Evolutionary conservation across 2,797 vertebrate genomes (phyloP), one percentile per base, ranked within the genome.

Genomic region (Gallinago solitaria): DNA sequence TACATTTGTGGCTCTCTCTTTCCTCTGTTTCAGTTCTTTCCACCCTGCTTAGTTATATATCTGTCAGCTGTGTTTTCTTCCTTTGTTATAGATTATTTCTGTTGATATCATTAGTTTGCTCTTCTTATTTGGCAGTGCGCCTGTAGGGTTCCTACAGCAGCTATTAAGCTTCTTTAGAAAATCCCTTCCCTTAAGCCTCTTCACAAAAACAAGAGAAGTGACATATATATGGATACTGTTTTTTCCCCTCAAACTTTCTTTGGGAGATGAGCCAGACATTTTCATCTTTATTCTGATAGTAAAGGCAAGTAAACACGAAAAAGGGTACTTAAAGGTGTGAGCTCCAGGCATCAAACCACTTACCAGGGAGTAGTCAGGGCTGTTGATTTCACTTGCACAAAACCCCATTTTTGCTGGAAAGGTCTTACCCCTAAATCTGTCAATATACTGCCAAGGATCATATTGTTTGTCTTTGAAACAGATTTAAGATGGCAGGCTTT

Each of bases 81-180:
- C 63, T 70, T 79, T 83, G 21, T 73, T 79, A 47, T 12, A 37
- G 27, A 60, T 74, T 67, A 35, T 69, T 90, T 79, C 50, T 77
- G 24, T 61, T 59, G 32, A 43, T 64, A 76, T 45, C 28, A 68
- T 70, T 48, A 80, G 27, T 92, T 90, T 57, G 13, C 16, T 27
- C 12, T 77, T 83, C 68, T 77, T 65, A 56, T 83, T 63, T 80
- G 45, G 39, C n/a, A 53, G 39, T 16, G 27, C 76, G 41, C 81
- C 61, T 91, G 30, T 33, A 73, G 59, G 47, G 33, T 15, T 90
- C 76, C 50, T 65, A 11, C 5, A 9, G n/a, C 2, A 5, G 20
- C 41, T 69, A 35, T 57, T 86, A 94, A 96, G 59, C 88, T 68
- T 64, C 80, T 91, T 95, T 81, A 78, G 67, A 88, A 96, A 93